Evolutionary conservation across 2,888 invertebrate genomes (phyloP), one percentile per base, ranked within the genome.

Genomic region (Ichneumon xanthorius): DNA sequence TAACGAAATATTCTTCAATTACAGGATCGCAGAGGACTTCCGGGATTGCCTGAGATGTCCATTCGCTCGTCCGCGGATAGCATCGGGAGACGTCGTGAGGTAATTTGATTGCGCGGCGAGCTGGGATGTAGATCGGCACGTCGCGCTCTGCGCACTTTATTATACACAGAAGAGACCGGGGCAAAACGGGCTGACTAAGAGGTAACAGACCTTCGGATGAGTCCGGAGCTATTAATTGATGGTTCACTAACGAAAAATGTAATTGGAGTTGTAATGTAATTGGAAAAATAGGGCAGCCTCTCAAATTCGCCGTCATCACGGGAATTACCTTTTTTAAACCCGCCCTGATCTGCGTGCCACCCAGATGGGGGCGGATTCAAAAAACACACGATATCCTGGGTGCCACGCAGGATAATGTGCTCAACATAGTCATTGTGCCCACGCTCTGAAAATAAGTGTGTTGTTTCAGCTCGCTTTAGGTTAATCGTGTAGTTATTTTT

Each of bases 1-100:
- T 58, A 58, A 58, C 58, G 58, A 58, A 58, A 22, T 58, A 58
- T 63, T 63, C 63, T 33, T 63, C 30, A 63, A 63, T 63, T n/a
- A 63, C 63, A n/a, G 33, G 63, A 63, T 33, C 63, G 26, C n/a
- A 3, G 63, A 33, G 63, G 30, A 30, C 63, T 63, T 33, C 30
- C 63, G 63, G 63, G 63, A 33, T 63, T 33, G 63, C 16, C 63
- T 14, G 30, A 33, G 58, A 58, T 58, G 11, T 58, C 26, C 58
- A 26, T 58, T 26, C 58, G n/a, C 16, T 14, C 63, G 33, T 16
- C 7, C 63, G n/a, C 5, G 63, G 16, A 63, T 30, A 33, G 16
- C 63, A 63, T 33, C 33, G 63, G 4, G 16, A 63, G 58, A 63
- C n/a, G 63, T 63, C 63, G 63, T 63, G 63, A 63, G 33, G 33